Conservation (phyloP, 2,113 vertebrate genomes). For the Eidolon helvum region DNA sequence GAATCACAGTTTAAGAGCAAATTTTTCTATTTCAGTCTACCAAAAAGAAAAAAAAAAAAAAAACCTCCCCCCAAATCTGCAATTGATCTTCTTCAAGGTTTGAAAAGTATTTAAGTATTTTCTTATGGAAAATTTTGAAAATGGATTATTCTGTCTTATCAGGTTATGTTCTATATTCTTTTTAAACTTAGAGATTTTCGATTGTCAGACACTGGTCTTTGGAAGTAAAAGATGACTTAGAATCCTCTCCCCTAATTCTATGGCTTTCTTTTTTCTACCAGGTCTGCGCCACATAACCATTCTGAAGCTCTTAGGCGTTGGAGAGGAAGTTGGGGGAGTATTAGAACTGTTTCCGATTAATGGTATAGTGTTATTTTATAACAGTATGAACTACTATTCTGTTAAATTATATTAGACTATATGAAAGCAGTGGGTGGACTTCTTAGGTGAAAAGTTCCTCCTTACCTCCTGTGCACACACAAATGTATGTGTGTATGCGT, state of each 20-base stretch:
- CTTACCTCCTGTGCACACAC: neutral
- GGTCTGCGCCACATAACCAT: slow-evolving; percentile 96
- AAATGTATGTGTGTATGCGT: neutral
- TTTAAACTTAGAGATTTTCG: slow-evolving; percentile 17
- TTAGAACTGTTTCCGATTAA: slow-evolving; percentile 98
- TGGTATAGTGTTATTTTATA: slow-evolving; percentile 85
- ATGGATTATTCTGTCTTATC: neutral
- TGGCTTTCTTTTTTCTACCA: slow-evolving; percentile 71
- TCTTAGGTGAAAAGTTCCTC: neutral
- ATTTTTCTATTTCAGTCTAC: neutral
- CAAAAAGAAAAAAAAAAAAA: neutral
- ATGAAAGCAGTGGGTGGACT: neutral
- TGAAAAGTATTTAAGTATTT: neutral
- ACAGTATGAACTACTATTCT: neutral
- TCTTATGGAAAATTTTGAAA: neutral
- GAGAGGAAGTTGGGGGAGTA: slow-evolving; percentile 90
- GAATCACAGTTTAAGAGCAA: slow-evolving; percentile 8
- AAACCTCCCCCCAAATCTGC: neutral
- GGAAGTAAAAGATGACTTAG: neutral
- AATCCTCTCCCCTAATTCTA: neutral
- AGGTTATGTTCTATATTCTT: neutral
- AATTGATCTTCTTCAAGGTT: neutral
- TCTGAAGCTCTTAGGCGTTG: slow-evolving; percentile 92
- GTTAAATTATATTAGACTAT: neutral
- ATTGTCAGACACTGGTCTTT: neutral